phyloP scores from a whole-genome alignment of 2,797 vertebrate genomes.

The Morelia viridis region DNA sequence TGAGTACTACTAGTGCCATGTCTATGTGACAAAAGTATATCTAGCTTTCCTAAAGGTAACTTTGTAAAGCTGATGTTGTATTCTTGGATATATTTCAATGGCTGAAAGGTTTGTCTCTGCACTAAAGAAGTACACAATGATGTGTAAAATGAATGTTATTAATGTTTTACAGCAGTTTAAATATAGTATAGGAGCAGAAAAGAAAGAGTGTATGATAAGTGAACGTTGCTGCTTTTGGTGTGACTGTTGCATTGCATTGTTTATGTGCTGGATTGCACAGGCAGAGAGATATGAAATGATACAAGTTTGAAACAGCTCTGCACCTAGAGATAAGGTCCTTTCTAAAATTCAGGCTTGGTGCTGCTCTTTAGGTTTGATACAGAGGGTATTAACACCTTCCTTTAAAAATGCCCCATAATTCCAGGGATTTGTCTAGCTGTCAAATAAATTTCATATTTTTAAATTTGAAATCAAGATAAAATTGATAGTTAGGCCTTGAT shows the following conservation, averaged over 20 bases:
- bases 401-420: not conserved
- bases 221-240: not conserved
- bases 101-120: not conserved
- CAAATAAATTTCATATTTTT: not conserved
- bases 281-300: not conserved
- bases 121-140: conserved; percentile 1
- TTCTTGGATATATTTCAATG: conserved; percentile 61
- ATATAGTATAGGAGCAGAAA: not conserved
- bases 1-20: not conserved
- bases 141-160: conserved; percentile 5
- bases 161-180: not conserved
- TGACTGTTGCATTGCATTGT: not conserved
- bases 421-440: not conserved
- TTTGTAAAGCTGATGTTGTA: conserved; percentile 44
- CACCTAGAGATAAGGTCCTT: conserved; percentile 1
- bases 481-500: not conserved
- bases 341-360: not conserved
- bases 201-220: not conserved
- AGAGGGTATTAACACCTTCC: not conserved
- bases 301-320: not conserved
- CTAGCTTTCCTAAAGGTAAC: conserved; percentile 43
- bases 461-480: not conserved
- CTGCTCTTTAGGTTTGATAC: not conserved
- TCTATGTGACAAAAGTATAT: not conserved
- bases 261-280: not conserved